Conservation (phyloP, 2,888 invertebrate species). For the Schizotus pectinicornis region DNA sequence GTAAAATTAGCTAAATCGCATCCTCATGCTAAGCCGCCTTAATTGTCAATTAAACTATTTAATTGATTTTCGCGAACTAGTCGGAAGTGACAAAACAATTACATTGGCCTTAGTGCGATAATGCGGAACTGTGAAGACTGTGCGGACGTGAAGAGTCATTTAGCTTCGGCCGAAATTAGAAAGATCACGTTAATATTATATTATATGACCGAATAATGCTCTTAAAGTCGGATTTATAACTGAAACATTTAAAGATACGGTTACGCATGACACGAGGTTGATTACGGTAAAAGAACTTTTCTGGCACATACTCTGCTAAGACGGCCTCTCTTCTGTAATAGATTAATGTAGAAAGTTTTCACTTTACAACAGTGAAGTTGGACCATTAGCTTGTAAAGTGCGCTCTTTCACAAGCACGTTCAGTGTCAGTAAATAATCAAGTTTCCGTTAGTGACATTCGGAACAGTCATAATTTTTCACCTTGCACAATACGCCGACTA, state of each 20-base stretch:
- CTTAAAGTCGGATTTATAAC: neutral
- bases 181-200: constrained; percentile 7
- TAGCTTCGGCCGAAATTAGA: neutral
- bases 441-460: constrained; percentile 38
- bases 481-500: constrained; percentile 25
- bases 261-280: constrained; percentile 26
- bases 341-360: constrained; percentile 53
- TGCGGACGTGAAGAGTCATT: constrained; percentile 20
- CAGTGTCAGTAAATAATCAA: constrained; percentile 39
- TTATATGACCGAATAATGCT: constrained; percentile 1
- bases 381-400: constrained; percentile 49
- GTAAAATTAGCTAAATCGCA: constrained; percentile 26
- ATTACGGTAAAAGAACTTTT: constrained; percentile 29
- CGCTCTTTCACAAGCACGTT: constrained; percentile 43
- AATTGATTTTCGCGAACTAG: constrained; percentile 30
- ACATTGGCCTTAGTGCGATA: constrained; percentile 13
- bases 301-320: constrained; percentile 37
- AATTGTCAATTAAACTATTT: constrained; percentile 32
- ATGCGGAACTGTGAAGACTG: neutral
- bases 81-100: constrained; percentile 27
- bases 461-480: constrained; percentile 31
- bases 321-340: constrained; percentile 46
- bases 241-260: constrained; percentile 4
- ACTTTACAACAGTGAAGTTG: constrained; percentile 49
- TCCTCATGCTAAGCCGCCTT: constrained; percentile 21